A percentile compares a stretch with the other conserved stretches of the same genome.
Evolutionary conservation across 1,140 invertebrate species (phyloP).

Genomic region (Sarcophaga peregrina): DNA sequence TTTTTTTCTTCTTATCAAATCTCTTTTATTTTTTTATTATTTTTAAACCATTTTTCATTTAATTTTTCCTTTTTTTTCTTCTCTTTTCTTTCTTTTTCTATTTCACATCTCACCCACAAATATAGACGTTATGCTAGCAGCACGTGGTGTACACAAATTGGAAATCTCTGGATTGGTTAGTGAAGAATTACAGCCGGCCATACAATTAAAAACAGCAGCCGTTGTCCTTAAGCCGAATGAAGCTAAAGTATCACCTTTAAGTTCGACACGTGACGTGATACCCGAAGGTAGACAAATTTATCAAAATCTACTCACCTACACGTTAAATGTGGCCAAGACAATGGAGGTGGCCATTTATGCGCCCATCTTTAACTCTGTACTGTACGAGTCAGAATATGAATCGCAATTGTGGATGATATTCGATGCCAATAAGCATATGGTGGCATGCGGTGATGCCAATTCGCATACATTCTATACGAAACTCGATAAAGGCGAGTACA

Average conservation of each 20-base stretch:
- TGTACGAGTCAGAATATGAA: conserved; percentile 96
- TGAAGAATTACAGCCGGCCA: conserved; percentile 83
- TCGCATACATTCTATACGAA: conserved; percentile 84
- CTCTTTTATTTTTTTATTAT: background rate
- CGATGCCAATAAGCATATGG: conserved; percentile 89
- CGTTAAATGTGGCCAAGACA: conserved; percentile 83
- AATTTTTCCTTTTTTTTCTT: conserved; percentile 11
- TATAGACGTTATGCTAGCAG: conserved; percentile 74
- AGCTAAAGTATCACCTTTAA: conserved; percentile 80
- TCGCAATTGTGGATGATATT: conserved; percentile 97
- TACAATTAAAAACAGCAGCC: conserved; percentile 82
- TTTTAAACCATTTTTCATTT: background rate
- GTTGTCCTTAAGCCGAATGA: conserved; percentile 85
- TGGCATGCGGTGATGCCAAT: conserved; percentile 90
- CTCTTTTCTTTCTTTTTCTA: background rate
- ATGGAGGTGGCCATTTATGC: conserved; percentile 80
- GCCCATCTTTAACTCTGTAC: conserved; percentile 82
- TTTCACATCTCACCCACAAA: background rate
- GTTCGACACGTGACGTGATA: conserved; percentile 80
- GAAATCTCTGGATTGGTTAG: conserved; percentile 78
- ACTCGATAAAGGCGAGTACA: conserved; percentile 96
- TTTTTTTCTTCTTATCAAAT: no score
- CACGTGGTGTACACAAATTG: conserved; percentile 81
- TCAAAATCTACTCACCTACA: conserved; percentile 87
- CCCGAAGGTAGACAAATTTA: conserved; percentile 89